Conservation (phyloP, 2,888 invertebrate genomes). For the Aphodius sticticus region DNA sequence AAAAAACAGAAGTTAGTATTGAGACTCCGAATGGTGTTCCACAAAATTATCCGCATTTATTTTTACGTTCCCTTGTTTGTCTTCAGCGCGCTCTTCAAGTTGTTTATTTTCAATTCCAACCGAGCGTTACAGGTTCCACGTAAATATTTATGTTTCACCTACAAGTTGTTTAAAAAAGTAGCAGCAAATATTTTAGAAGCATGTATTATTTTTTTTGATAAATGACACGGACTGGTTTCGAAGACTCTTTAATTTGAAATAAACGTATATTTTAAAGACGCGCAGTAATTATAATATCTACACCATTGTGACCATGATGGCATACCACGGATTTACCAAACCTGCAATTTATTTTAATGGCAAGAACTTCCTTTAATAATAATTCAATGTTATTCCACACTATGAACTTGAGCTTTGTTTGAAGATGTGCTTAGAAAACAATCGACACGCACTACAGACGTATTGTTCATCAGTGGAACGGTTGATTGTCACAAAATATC, state of each 20-base stretch:
- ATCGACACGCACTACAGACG: too few relatives aligned
- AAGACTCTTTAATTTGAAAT: too few relatives aligned
- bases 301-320: background rate
- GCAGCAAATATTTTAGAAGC: background rate
- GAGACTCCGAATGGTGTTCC: background rate
- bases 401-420: too few relatives aligned
- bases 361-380: background rate
- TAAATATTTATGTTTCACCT: conserved; percentile 24
- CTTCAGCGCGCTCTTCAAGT: background rate
- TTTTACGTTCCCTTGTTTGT: conserved; percentile 12
- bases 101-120: conserved; percentile 21
- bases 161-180: background rate
- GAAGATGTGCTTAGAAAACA: too few relatives aligned
- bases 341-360: background rate
- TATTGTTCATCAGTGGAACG: too few relatives aligned
- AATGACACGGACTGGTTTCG: too few relatives aligned
- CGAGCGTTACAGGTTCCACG: conserved; percentile 4
- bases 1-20: conserved; percentile 21
- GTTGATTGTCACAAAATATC: too few relatives aligned
- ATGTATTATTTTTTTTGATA: background rate
- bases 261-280: background rate
- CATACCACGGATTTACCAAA: too few relatives aligned
- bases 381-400: background rate
- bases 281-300: background rate
- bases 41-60: conserved; percentile 12